These are phyloP conservation scores for Monopterus albus DNA, from an alignment of 2,113 vertebrate species.

Conservation along the genomic window DNA sequence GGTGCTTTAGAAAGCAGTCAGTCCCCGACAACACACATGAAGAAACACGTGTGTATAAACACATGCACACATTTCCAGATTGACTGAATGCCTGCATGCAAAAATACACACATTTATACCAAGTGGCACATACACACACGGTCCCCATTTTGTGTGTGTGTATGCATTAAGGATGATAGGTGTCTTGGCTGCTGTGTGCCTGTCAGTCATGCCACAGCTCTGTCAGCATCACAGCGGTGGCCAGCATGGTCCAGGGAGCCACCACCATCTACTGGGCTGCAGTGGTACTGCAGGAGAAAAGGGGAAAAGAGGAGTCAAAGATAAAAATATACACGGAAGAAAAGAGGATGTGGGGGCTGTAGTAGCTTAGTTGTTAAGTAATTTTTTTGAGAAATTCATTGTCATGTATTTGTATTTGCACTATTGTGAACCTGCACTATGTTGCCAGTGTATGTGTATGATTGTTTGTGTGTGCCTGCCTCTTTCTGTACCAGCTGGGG, in stretches of 20 bases:
- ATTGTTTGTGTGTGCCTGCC: constrained; percentile 4
- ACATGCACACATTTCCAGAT: constrained; percentile 12
- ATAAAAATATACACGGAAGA: background rate
- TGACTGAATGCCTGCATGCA: background rate
- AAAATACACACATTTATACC: constrained; percentile 25
- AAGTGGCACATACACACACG: constrained; percentile 29
- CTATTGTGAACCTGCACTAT: background rate
- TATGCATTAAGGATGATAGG: constrained; percentile 51
- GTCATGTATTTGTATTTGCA: background rate
- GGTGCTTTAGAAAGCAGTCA: constrained; percentile 57
- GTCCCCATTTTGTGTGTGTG: constrained; percentile 2
- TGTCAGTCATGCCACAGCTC: constrained; percentile 57
- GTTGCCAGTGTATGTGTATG: constrained; percentile 12
- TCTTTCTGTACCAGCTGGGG: constrained; percentile 71
- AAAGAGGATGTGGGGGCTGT: too few relatives aligned
- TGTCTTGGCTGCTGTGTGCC: constrained; percentile 42
- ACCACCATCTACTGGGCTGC: constrained; percentile 78
- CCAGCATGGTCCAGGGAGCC: constrained; percentile 73
- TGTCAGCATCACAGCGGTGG: constrained; percentile 52
- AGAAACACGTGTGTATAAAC: constrained; percentile 12
- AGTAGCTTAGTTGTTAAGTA: too few relatives aligned
- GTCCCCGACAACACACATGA: constrained; percentile 11
- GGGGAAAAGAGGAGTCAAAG: too few relatives aligned
- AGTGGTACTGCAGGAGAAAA: constrained; percentile 59
- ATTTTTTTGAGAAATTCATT: background rate